A percentile compares a stretch with the other conserved stretches of the same genome.
Evolutionary conservation across 2,113 vertebrate genomes (phyloP).

Genomic region (Muntiacus reevesi): DNA sequence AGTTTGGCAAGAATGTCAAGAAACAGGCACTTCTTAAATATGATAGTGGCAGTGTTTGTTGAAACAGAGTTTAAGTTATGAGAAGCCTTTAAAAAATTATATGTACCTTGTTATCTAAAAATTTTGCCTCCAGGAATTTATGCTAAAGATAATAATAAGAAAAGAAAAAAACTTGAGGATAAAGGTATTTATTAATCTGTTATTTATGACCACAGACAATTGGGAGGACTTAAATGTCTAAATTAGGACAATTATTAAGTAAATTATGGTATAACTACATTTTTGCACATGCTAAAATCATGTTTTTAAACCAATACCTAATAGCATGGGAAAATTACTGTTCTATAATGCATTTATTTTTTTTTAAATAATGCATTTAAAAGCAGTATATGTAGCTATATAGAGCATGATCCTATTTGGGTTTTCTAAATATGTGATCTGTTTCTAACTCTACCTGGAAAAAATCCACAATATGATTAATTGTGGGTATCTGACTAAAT

Average conservation of each 20-base stretch:
- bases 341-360: neutral
- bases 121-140: neutral
- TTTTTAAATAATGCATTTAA: neutral
- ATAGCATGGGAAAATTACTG: neutral
- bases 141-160: neutral
- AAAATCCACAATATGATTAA: neutral
- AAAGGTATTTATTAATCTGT: neutral
- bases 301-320: neutral
- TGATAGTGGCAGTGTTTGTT: too few relatives aligned
- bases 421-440: constrained; percentile 3
- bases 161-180: neutral
- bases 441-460: neutral
- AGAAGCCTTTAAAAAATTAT: neutral
- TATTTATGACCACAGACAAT: neutral
- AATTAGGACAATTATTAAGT: neutral
- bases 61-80: neutral
- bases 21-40: neutral
- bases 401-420: neutral
- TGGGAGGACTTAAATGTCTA: neutral
- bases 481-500: neutral
- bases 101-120: neutral
- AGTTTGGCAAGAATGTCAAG: neutral
- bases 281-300: neutral
- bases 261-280: neutral
- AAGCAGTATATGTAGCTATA: neutral